A percentile compares a stretch with the other conserved stretches of the same genome.
These are phyloP conservation scores for Erythrocercus mccallii DNA, from an alignment of 2,113 vertebrate genomes.

Conservation along the genomic window DNA sequence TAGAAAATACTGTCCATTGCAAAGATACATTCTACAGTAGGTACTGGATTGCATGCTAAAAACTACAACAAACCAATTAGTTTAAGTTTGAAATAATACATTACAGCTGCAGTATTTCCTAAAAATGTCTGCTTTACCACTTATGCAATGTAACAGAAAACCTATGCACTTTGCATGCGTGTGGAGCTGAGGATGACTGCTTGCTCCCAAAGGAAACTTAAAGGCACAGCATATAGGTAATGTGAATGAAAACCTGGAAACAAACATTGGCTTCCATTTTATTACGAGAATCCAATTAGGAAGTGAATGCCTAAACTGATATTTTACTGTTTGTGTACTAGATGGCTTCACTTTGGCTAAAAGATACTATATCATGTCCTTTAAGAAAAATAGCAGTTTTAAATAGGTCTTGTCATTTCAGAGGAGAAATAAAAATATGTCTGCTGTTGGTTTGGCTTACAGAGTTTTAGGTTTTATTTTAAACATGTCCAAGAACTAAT, in stretches of 20 bases:
- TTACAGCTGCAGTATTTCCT: constrained; percentile 22
- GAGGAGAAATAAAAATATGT: constrained; percentile 17
- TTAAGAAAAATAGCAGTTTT: constrained; percentile 48
- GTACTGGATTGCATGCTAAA: constrained; percentile 2
- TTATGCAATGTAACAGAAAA: constrained; percentile 12
- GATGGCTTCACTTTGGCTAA: constrained; percentile 47
- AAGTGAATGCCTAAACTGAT: constrained; percentile 14
- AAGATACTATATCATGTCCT: neutral
- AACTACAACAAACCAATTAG: constrained; percentile 5
- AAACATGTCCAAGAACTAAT: constrained; percentile 24
- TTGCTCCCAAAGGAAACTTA: constrained; percentile 58
- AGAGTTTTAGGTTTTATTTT: constrained; percentile 29
- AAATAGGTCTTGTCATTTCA: constrained; percentile 36
- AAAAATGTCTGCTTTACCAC: constrained; percentile 39
- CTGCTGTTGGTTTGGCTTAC: neutral
- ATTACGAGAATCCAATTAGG: constrained; percentile 34
- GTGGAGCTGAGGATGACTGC: neutral
- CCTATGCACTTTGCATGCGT: neutral
- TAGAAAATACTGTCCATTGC: constrained; percentile 15
- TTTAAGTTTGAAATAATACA: constrained; percentile 11
- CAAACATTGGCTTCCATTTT: constrained; percentile 19
- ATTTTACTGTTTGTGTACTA: constrained; percentile 23
- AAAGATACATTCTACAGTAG: constrained; percentile 7
- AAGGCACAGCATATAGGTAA: constrained; percentile 28
- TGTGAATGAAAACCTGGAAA: neutral